These are phyloP conservation scores for Cartodere bifasciata DNA, from an alignment of 2,888 invertebrate species.

Conservation along the genomic window DNA sequence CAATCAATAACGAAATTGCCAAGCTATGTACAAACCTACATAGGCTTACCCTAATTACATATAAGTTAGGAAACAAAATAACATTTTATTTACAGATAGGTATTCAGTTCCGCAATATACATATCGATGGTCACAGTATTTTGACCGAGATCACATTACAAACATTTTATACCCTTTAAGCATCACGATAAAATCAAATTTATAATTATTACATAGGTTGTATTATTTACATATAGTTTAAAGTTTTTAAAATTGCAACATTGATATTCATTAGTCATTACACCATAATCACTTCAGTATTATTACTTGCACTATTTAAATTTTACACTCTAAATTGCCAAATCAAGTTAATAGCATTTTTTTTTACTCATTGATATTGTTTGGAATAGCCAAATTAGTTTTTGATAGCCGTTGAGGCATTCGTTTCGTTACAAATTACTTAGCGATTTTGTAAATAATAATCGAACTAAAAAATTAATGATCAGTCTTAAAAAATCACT, in stretches of 20 bases:
- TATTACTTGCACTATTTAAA: too few species aligned
- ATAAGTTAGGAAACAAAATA: slow-evolving; percentile 28
- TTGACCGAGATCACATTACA: slow-evolving; percentile 31
- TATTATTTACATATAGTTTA: too few species aligned
- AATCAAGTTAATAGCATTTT: too few species aligned
- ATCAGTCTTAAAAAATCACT: slow-evolving; percentile 16
- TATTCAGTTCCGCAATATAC: slow-evolving; percentile 26
- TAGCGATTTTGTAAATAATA: too few species aligned
- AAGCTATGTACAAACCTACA: slow-evolving; percentile 33
- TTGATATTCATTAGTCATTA: too few species aligned
- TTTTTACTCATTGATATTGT: too few species aligned
- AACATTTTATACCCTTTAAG: slow-evolving; percentile 17
- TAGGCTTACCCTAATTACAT: slow-evolving; percentile 18
- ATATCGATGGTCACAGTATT: slow-evolving; percentile 21
- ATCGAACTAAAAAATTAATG: slow-evolving; percentile 6
- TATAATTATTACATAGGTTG: not conserved
- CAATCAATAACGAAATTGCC: slow-evolving; percentile 27
- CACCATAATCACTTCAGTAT: too few species aligned
- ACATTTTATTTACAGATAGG: slow-evolving; percentile 25
- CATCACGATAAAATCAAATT: slow-evolving; percentile 21
- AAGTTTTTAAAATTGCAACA: too few species aligned
- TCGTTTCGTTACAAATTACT: too few species aligned
- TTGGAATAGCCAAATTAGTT: too few species aligned
- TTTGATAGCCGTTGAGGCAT: too few species aligned
- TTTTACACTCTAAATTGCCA: too few species aligned